phyloP scores from a whole-genome alignment of 2,797 vertebrate genomes.

The Aeoliscus strigatus region DNA sequence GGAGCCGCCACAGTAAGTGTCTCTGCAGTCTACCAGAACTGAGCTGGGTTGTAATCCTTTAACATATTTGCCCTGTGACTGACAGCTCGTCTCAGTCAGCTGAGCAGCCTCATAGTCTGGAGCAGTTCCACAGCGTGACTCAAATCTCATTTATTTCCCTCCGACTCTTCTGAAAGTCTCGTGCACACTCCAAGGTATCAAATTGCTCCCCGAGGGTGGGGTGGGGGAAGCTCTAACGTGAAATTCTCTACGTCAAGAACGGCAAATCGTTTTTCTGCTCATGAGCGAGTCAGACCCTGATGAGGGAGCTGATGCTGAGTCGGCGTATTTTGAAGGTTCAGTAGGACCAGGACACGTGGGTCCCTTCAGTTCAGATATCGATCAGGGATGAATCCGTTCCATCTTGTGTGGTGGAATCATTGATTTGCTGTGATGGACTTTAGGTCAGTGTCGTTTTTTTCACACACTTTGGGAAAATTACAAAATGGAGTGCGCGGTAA shows the following conservation, averaged over 20 bases:
- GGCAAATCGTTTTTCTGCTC: conserved; percentile 1
- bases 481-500: too few relatives aligned
- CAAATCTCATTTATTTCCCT: conserved; percentile 50
- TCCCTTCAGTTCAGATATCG: too few relatives aligned
- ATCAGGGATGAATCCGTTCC: too few relatives aligned
- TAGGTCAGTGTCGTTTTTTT: too few relatives aligned
- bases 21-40: conserved; percentile 21
- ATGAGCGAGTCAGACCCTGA: too few relatives aligned
- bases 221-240: conserved; percentile 11
- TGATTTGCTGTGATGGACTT: too few relatives aligned
- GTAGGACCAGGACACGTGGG: too few relatives aligned
- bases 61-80: conserved; percentile 33
- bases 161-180: conserved; percentile 35
- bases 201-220: conserved; percentile 31
- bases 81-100: conserved; percentile 44
- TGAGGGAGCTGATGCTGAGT: too few relatives aligned
- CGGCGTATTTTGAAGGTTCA: too few relatives aligned
- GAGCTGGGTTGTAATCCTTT: conserved; percentile 49
- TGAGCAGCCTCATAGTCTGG: conserved; percentile 29
- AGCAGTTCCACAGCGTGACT: conserved; percentile 28
- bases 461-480: too few relatives aligned
- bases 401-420: too few relatives aligned
- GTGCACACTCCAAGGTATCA: conserved; percentile 29
- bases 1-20: conserved; percentile 7
- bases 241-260: conserved; percentile 27